A percentile compares a stretch with the other conserved stretches of the same genome.
Conservation (phyloP, 2,797 vertebrate species). For the Melanotaenia trifasciata region DNA sequence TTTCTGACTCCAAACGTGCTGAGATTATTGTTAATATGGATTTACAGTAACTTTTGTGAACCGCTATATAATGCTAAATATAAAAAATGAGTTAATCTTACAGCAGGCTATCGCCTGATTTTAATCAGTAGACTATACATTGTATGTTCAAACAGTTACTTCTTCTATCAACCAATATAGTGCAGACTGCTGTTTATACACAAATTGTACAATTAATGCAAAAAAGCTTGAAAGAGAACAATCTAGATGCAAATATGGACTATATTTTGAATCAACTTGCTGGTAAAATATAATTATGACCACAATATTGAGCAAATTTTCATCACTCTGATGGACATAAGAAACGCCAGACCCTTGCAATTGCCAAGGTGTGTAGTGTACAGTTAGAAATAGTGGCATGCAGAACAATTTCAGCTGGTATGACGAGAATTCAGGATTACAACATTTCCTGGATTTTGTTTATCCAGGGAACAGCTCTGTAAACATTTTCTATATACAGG, state of each 20-base stretch:
- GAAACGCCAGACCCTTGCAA: neutral
- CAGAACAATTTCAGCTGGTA: conserved; percentile 56
- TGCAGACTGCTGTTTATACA: conserved; percentile 34
- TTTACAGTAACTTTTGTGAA: neutral
- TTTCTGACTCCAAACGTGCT: neutral
- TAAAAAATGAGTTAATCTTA: neutral
- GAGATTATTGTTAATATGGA: neutral
- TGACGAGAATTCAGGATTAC: conserved; percentile 64
- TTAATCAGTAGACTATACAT: conserved; percentile 4
- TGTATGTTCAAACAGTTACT: conserved; percentile 46
- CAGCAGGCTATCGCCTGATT: neutral
- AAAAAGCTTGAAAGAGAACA: conserved; percentile 1
- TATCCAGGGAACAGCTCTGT: conserved; percentile 56
- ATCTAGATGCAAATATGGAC: neutral
- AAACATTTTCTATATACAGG: conserved; percentile 64
- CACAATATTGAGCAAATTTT: neutral
- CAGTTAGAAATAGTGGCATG: conserved; percentile 36
- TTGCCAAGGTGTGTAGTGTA: conserved; percentile 17
- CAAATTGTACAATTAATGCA: conserved; percentile 12
- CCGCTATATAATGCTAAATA: neutral
- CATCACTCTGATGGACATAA: neutral
- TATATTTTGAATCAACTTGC: neutral
- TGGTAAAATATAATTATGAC: conserved; percentile 8
- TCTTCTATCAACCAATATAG: conserved; percentile 4
- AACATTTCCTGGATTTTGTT: conserved; percentile 62